Evolutionary conservation across 2,888 invertebrate genomes (phyloP).

Genomic region (Troglohyphantes excavatus): DNA sequence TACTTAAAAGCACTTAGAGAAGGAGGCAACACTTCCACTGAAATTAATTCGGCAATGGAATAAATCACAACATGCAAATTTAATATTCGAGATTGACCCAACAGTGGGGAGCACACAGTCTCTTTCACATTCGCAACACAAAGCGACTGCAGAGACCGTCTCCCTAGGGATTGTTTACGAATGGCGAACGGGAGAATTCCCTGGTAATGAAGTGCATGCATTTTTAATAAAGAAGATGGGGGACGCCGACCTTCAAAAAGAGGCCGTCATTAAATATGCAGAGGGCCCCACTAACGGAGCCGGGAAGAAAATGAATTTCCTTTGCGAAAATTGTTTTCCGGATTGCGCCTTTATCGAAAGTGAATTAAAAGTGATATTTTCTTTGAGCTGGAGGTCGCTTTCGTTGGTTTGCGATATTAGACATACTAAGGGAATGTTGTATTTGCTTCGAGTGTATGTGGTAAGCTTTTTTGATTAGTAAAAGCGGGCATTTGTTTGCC

Average conservation of each 20-base stretch:
- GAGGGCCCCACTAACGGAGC: slow-evolving; percentile 19
- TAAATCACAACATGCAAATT: slow-evolving; percentile 19
- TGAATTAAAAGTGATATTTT: too few species aligned
- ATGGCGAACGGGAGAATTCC: slow-evolving; percentile 14
- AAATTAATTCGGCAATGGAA: not conserved
- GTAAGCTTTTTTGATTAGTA: too few species aligned
- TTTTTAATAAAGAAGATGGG: slow-evolving; percentile 44
- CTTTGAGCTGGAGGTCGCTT: too few species aligned
- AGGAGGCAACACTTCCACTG: not conserved
- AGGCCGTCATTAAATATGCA: slow-evolving; percentile 41
- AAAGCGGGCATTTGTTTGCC: too few species aligned
- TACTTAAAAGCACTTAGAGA: not conserved
- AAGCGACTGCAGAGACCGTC: not conserved
- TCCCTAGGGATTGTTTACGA: slow-evolving; percentile 47
- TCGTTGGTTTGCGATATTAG: too few species aligned
- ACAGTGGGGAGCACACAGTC: not conserved
- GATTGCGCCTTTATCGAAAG: slow-evolving; percentile 39
- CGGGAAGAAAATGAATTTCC: slow-evolving; percentile 69
- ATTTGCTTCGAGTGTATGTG: too few species aligned
- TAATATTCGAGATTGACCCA: slow-evolving; percentile 28
- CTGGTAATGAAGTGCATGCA: slow-evolving; percentile 60
- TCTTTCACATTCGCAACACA: too few species aligned
- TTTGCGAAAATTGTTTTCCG: slow-evolving; percentile 59
- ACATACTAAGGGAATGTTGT: too few species aligned
- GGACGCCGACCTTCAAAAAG: slow-evolving; percentile 14